A percentile compares a stretch with the other conserved stretches of the same genome.
These are phyloP conservation scores for Coelopa pilipes DNA, from an alignment of 2,888 invertebrate genomes.

Conservation along the genomic window DNA sequence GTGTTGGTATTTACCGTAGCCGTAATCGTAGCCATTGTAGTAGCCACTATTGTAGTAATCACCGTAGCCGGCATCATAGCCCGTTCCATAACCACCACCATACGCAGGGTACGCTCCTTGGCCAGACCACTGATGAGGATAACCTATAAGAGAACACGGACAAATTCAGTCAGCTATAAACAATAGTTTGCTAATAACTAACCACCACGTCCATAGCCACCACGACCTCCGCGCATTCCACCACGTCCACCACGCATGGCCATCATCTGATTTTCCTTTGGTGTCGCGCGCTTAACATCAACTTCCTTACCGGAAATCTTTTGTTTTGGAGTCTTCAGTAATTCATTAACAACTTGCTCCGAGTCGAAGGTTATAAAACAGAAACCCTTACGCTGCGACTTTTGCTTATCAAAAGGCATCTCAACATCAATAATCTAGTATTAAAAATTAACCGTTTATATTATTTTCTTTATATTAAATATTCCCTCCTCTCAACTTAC, in stretches of 20 bases:
- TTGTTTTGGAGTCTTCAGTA: conserved; percentile 91
- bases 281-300: conserved; percentile 95
- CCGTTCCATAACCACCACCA: conserved; percentile 75
- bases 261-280: conserved; percentile 83
- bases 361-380: conserved; percentile 98
- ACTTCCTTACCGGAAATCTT: conserved; percentile 94
- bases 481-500: conserved; percentile 70
- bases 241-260: conserved; percentile 72
- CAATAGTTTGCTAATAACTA: conserved; percentile 42
- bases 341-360: conserved; percentile 91
- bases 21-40: conserved; percentile 78
- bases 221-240: conserved; percentile 76
- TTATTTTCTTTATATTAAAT: neutral
- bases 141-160: conserved; percentile 50
- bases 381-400: conserved; percentile 96
- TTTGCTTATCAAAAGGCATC: conserved; percentile 97
- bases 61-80: conserved; percentile 73
- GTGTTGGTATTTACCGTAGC: conserved; percentile 68
- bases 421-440: conserved; percentile 91
- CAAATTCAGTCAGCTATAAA: neutral
- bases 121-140: conserved; percentile 67
- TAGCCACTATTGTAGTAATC: conserved; percentile 74
- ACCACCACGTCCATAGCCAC: conserved; percentile 70
- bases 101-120: conserved; percentile 77
- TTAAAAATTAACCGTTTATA: conserved; percentile 15